Conservation (phyloP, 2,888 invertebrate species). For the Drosophila setosimentum region DNA sequence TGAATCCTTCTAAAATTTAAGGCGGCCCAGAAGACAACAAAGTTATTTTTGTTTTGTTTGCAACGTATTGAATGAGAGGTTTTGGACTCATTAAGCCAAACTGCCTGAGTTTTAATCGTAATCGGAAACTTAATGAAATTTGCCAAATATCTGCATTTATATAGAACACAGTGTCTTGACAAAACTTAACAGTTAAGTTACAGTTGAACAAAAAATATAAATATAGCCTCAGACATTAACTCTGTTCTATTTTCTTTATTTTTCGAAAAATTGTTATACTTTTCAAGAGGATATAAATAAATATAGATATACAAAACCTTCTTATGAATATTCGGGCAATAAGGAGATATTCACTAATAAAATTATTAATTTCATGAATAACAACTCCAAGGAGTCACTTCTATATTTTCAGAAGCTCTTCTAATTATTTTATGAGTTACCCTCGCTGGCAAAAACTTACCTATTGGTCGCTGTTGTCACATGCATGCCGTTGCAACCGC, state of each 20-base stretch:
- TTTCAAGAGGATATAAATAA: neutral
- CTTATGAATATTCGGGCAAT: neutral
- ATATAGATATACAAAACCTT: neutral
- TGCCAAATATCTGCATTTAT: too few relatives aligned
- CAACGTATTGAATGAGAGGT: neutral
- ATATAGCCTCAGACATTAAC: neutral
- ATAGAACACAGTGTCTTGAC: too few relatives aligned
- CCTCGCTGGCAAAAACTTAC: slow-evolving; percentile 74
- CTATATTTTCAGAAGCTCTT: neutral
- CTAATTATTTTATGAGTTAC: neutral
- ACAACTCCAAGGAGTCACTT: neutral
- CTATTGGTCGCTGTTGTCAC: slow-evolving; percentile 91
- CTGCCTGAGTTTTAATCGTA: neutral
- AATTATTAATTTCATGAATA: neutral
- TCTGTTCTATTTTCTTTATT: neutral
- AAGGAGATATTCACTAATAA: neutral
- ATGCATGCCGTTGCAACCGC: slow-evolving; percentile 93
- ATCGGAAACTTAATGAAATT: neutral
- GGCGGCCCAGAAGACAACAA: neutral
- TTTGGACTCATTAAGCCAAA: neutral
- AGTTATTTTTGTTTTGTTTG: neutral
- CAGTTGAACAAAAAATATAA: too few relatives aligned
- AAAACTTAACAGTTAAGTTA: too few relatives aligned
- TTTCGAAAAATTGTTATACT: neutral
- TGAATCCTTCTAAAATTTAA: neutral